Conservation (phyloP, 2,888 invertebrate genomes). For the Drosophila meridiana region DNA sequence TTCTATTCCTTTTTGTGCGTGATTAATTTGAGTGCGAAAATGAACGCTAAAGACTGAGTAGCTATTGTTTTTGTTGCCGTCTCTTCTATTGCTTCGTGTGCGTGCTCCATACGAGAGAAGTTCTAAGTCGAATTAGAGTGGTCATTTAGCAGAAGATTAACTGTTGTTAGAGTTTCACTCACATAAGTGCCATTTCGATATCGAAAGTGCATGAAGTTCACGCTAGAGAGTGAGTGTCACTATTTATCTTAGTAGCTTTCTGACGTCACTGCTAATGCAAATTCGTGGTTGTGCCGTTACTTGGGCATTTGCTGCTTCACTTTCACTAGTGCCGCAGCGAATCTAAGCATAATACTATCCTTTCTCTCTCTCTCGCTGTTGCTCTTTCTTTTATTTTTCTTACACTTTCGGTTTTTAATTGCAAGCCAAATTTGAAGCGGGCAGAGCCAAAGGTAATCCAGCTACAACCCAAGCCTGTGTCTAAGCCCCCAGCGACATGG, state of each 20-base stretch:
- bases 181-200: background rate
- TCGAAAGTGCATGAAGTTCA: background rate
- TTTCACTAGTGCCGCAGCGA: slow-evolving; percentile 41
- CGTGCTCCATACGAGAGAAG: background rate
- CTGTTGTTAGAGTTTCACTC: background rate
- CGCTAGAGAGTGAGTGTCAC: background rate
- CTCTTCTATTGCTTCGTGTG: slow-evolving; percentile 1
- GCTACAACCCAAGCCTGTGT: slow-evolving; percentile 16
- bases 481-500: slow-evolving; percentile 48
- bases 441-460: slow-evolving; percentile 40
- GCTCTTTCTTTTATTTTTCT: slow-evolving; percentile 14
- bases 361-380: slow-evolving; percentile 25
- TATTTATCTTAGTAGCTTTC: background rate
- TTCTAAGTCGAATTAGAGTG: background rate
- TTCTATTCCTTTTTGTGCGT: slow-evolving; percentile 18
- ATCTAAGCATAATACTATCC: slow-evolving; percentile 30
- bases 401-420: slow-evolving; percentile 78
- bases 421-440: slow-evolving; percentile 52
- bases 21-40: slow-evolving; percentile 7
- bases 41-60: background rate
- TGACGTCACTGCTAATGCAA: slow-evolving; percentile 21
- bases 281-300: background rate
- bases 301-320: slow-evolving; percentile 34
- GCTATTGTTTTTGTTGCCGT: background rate
- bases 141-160: background rate